These are phyloP conservation scores for Astreopora myriophthalma DNA, from an alignment of 64 coral and sea anemone species.

Conservation along the genomic window DNA sequence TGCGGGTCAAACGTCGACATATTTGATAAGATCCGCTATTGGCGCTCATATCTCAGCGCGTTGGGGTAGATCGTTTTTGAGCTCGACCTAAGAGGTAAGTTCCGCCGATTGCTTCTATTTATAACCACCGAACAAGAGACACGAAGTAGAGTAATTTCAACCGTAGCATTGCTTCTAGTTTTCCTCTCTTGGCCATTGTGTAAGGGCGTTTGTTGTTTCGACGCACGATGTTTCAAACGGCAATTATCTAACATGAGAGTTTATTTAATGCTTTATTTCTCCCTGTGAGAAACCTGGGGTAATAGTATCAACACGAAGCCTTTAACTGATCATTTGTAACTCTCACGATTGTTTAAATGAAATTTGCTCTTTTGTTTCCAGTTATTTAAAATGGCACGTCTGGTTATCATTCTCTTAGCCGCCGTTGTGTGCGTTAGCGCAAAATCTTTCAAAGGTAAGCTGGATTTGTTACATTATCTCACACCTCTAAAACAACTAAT, in stretches of 20 bases:
- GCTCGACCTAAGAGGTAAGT: constrained; percentile 39
- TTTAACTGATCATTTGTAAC: not conserved
- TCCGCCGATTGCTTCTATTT: not conserved
- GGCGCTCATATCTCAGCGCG: constrained; percentile 15
- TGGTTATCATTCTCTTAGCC: constrained; percentile 80
- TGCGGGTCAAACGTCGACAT: constrained; percentile 45
- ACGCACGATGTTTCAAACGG: not conserved
- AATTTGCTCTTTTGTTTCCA: not conserved
- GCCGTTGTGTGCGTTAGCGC: constrained; percentile 92
- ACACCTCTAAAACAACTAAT: not conserved
- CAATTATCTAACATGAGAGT: not conserved
- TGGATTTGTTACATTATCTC: not conserved
- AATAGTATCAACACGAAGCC: not conserved
- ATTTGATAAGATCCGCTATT: constrained; percentile 57
- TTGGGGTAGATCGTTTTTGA: constrained; percentile 28
- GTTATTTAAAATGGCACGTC: constrained; percentile 68
- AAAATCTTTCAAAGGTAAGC: constrained; percentile 81
- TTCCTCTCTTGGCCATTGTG: not conserved
- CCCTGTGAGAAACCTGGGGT: not conserved
- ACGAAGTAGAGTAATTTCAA: not conserved
- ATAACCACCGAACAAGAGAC: not conserved
- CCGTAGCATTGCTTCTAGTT: not conserved
- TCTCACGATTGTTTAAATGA: not conserved
- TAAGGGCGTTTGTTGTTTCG: not conserved
- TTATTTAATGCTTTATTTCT: not conserved